Evolutionary conservation across 1,140 invertebrate genomes (phyloP), one percentile per base, ranked within the genome.

Genomic region (Scaptomyza montana): DNA sequence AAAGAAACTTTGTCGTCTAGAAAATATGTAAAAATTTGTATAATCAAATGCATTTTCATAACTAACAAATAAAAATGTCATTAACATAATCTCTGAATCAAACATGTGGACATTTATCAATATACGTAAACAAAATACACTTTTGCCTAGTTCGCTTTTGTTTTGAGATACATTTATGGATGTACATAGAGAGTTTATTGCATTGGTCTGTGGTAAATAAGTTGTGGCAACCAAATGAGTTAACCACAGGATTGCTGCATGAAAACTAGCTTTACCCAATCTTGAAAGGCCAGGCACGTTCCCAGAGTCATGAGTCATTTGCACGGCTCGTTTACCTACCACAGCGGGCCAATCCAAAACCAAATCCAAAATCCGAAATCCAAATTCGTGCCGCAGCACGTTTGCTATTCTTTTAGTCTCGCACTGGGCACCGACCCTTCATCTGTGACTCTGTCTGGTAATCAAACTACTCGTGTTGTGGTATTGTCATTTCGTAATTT

Each of bases 401-500:
- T 55, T 33, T 16, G 16, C 33, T 36, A 55, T 55, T 79, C 74
- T 72, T 78, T 74, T 68, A 68, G 63, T 64, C 74, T 74, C 65
- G 47, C 59, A 74, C 46, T 21, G 8, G 51, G 51, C 30, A 16
- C 5, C 33, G 51, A 33, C 13, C 28, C 7, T 16, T 13, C 12
- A 21, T n/a, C 21, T 0, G 10, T 41, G 39, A 12, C 39, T 5
- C 39, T 9, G 12, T 43, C 49, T 6, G 76, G 68, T 70, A 78
- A 79, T 78, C 39, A 68, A 73, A 63, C 73, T 67, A 76, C 71
- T 80, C 76, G 73, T 80, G 76, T 77, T 80, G 67, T 80, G 78
- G 78, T 80, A 80, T 80, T 80, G 80, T 80, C 78, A 80, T 80
- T 80, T 80, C 46, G 77, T 67, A 80, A 80, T 80, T 79, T 79